phyloP scores from a whole-genome alignment of 1,140 invertebrate genomes.

The Geopemphigus sp. region DNA sequence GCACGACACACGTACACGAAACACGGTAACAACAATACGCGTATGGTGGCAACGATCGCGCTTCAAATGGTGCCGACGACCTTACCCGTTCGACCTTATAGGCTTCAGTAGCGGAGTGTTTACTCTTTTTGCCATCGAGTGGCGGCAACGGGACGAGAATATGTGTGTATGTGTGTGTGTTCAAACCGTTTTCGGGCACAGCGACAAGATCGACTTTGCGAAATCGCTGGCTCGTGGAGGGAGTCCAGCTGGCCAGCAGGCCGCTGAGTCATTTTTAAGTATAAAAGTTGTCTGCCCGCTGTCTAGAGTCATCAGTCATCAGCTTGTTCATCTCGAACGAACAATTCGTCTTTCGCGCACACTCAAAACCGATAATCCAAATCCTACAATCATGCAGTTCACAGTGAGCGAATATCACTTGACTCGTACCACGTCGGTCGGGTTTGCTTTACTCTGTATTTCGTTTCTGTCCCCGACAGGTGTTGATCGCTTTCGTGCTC shows the following conservation, averaged over 20 bases:
- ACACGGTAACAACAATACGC: no score
- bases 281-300: conserved; percentile 23
- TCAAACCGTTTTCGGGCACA: conserved; percentile 1
- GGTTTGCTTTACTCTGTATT: neutral
- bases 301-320: conserved; percentile 23
- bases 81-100: no score
- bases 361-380: neutral
- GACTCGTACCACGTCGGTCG: no score
- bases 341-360: neutral
- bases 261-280: no score
- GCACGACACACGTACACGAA: no score
- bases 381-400: conserved; percentile 35
- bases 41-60: no score
- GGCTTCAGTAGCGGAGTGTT: no score
- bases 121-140: neutral
- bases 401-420: neutral
- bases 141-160: neutral
- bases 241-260: no score
- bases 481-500: conserved; percentile 46
- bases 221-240: neutral
- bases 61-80: no score
- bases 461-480: neutral
- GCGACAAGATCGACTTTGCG: conserved; percentile 23
- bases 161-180: no score
- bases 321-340: neutral